Conservation (phyloP, 2,797 vertebrate genomes). For the Triplophysa yarkandensis region DNA sequence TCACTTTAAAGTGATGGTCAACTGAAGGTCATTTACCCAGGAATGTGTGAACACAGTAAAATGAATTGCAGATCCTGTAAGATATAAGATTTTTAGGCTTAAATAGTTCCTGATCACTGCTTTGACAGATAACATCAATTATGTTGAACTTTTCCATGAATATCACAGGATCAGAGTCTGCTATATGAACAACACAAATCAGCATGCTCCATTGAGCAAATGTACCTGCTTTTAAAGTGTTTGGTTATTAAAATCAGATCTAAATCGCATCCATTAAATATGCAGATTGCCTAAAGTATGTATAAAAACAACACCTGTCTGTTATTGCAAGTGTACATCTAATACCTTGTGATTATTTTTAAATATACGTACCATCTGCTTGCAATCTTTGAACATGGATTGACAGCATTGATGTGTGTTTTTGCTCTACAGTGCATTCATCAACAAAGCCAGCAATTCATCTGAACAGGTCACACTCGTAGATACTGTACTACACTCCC, state of each 20-base stretch:
- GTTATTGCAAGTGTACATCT: constrained; percentile 13
- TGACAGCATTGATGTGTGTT: constrained; percentile 23
- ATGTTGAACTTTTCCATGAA: constrained; percentile 15
- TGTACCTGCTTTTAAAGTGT: not conserved
- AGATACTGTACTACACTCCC: constrained; percentile 88
- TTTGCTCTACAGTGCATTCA: constrained; percentile 80
- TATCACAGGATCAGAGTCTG: constrained; percentile 12
- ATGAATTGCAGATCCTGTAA: not conserved
- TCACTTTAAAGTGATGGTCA: too few species aligned
- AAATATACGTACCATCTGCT: constrained; percentile 29
- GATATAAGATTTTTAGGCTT: not conserved
- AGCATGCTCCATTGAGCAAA: constrained; percentile 11
- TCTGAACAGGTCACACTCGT: constrained; percentile 88
- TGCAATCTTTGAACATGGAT: constrained; percentile 6
- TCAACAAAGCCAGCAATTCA: constrained; percentile 91
- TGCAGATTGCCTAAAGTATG: constrained; percentile 19
- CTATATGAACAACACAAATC: constrained; percentile 19
- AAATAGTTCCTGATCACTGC: not conserved
- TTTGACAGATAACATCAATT: constrained; percentile 32
- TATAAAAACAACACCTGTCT: constrained; percentile 29
- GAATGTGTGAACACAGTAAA: not conserved
- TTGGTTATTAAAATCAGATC: constrained; percentile 7
- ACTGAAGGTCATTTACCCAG: not conserved
- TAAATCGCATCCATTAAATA: constrained; percentile 1
- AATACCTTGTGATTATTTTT: constrained; percentile 27